Conservation (phyloP, 2,797 vertebrate species). For the Emys orbicularis region DNA sequence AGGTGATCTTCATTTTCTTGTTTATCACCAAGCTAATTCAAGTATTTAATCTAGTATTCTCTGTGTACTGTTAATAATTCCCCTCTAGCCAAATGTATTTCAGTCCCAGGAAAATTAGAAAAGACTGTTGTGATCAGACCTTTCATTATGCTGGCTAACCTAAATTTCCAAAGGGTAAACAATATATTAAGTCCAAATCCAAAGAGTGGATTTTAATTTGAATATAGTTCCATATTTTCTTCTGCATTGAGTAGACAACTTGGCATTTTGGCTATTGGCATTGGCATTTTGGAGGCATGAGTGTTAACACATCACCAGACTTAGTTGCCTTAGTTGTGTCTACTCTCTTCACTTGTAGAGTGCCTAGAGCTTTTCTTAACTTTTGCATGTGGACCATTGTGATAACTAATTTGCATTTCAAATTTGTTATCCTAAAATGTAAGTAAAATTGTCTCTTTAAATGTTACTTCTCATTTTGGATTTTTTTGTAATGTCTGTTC, state of each 20-base stretch:
- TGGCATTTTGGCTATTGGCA: neutral
- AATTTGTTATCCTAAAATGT: neutral
- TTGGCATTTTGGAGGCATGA: accelerated
- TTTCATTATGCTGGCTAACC: neutral
- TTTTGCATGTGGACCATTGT: neutral
- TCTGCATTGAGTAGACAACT: neutral
- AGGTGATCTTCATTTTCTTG: neutral
- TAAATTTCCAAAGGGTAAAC: neutral
- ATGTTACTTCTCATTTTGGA: neutral
- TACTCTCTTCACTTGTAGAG: neutral
- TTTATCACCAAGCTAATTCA: neutral
- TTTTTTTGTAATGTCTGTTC: slow-evolving; percentile 14
- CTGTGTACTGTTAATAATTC: neutral
- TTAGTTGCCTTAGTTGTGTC: neutral
- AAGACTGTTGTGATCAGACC: neutral
- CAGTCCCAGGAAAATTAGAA: neutral
- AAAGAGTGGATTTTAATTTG: neutral
- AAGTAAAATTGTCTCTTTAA: neutral
- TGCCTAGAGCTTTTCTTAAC: neutral
- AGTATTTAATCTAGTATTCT: neutral
- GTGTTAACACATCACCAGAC: neutral
- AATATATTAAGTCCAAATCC: neutral
- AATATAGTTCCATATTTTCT: neutral
- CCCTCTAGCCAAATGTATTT: neutral
- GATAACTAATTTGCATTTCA: neutral